Percentiles rank a stretch among this genome's conserved stretches.
Evolutionary conservation across 2,888 invertebrate species (phyloP).

Genomic region (Hypselothyrea guttata): DNA sequence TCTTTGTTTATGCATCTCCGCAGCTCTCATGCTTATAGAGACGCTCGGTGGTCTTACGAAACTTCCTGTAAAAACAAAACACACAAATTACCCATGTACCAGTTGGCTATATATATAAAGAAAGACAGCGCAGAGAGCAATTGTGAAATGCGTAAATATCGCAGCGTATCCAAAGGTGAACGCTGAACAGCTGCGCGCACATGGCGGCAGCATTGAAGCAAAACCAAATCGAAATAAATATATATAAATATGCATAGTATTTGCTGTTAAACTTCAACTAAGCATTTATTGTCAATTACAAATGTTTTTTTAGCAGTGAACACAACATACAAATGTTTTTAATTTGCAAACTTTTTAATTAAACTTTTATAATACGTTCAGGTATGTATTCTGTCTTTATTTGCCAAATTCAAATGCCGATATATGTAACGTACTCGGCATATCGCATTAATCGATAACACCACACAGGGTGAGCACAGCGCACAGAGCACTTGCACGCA

Average conservation of each 20-base stretch:
- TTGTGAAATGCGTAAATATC: constrained; percentile 41
- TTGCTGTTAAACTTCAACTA: too few species aligned
- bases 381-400: too few species aligned
- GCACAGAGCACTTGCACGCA: too few species aligned
- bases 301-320: too few species aligned
- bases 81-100: constrained; percentile 17
- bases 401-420: too few species aligned
- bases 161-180: too few species aligned
- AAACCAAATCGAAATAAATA: constrained; percentile 21
- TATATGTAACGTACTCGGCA: too few species aligned
- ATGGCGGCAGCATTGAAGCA: constrained; percentile 27
- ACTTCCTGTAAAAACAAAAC: constrained; percentile 65
- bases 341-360: too few species aligned
- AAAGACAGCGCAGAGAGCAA: constrained; percentile 26
- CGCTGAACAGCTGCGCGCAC: constrained; percentile 45
- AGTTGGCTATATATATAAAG: constrained; percentile 23
- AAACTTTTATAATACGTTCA: too few species aligned
- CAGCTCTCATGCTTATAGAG: constrained; percentile 14
- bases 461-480: too few species aligned
- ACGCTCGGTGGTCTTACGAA: constrained; percentile 65
- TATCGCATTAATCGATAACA: constrained; percentile 1
- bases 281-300: too few species aligned
- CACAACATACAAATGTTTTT: too few species aligned
- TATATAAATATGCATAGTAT: neutral
- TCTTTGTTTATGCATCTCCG: constrained; percentile 67